phyloP scores from a whole-genome alignment of 2,888 invertebrate species.

The Ryuthela nishihirai region DNA sequence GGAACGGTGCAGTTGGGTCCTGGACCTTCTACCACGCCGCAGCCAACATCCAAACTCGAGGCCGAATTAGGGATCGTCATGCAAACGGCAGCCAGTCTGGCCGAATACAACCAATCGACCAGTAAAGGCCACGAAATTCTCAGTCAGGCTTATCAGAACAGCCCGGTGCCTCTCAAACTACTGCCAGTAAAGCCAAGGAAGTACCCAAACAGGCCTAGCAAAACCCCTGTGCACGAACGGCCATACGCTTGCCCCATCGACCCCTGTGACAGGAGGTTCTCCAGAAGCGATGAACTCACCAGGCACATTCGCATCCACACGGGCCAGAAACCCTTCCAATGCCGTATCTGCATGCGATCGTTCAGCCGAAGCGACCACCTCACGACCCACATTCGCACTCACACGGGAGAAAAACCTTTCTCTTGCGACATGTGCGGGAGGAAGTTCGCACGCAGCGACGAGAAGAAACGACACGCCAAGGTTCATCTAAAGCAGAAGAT shows the following conservation, averaged over 20 bases:
- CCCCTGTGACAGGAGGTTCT: slow-evolving; percentile 93
- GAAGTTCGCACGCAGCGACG: slow-evolving; percentile 97
- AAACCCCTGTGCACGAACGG: slow-evolving; percentile 94
- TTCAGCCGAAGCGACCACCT: slow-evolving; percentile 96
- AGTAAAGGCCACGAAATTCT: slow-evolving; percentile 77
- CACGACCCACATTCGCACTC: slow-evolving; percentile 93
- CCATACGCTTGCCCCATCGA: slow-evolving; percentile 98
- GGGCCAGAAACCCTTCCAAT: slow-evolving; percentile 97
- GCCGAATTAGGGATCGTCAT: slow-evolving; percentile 14
- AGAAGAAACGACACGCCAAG: slow-evolving; percentile 98
- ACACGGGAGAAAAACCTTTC: slow-evolving; percentile 93
- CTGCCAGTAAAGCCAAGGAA: slow-evolving; percentile 92
- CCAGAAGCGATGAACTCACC: slow-evolving; percentile 95
- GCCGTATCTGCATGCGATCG: slow-evolving; percentile 96
- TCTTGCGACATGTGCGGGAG: slow-evolving; percentile 96
- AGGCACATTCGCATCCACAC: slow-evolving; percentile 98
- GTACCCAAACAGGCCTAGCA: slow-evolving; percentile 94
- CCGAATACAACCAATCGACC: slow-evolving; percentile 33
- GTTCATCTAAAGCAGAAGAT: slow-evolving; percentile 89
- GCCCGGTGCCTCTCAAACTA: slow-evolving; percentile 76
- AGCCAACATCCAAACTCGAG: slow-evolving; percentile 7
- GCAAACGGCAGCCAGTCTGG: slow-evolving; percentile 12
- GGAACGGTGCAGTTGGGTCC: slow-evolving; percentile 6
- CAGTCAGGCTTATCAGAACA: slow-evolving; percentile 68
- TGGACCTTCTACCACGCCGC: neutral